Evolutionary conservation across 2,797 vertebrate species (phyloP), one percentile per base, ranked within the genome.

Genomic region (Scyliorhinus canicula): DNA sequence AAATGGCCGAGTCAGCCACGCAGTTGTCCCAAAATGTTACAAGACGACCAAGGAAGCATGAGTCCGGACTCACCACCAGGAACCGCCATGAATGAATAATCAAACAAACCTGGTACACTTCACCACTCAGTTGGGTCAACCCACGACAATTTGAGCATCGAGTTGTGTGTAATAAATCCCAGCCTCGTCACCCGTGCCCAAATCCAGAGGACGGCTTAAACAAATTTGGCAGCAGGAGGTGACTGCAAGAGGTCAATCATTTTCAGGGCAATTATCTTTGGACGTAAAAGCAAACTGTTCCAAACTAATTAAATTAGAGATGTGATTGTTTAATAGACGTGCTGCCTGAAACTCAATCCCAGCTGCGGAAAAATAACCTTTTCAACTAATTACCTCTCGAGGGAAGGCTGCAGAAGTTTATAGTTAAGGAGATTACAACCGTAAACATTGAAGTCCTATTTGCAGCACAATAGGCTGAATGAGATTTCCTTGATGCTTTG

Each of bases 371-470:
- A 91, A 40, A n/a, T 91, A 63, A 63, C 35, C n/a, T 63, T 63
- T 90, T 40, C 57, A 91, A 63, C 88, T 91, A 63, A 91, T 65
- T 91, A 57, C 57, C 57, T 9, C 88, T 65, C 57, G 3, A 40
- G 88, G 88, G 88, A 91, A 91, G 57, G 57, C 88, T 91, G 88
- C 35, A 63, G 40, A 57, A 24, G 88, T 91, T 91, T 91, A 91
- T 91, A 60, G 86, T 44, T n/a, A 91, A 63, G n/a, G 21, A 63
- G 57, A 19, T 91, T 91, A 63, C 8, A 63, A 40, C 60, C n/a
- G 57, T 35, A 57, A 82, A 82, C 40, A 24, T 40, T 21, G 40
- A 44, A 82, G n/a, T 82, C 1, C 40, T 44, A 21, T 44, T 21
- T 14, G 16, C 77, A 82, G 85, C 85, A 91, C n/a, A 40, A 40